phyloP scores from a whole-genome alignment of 2,797 vertebrate species.

The Taenioides sp. region DNA sequence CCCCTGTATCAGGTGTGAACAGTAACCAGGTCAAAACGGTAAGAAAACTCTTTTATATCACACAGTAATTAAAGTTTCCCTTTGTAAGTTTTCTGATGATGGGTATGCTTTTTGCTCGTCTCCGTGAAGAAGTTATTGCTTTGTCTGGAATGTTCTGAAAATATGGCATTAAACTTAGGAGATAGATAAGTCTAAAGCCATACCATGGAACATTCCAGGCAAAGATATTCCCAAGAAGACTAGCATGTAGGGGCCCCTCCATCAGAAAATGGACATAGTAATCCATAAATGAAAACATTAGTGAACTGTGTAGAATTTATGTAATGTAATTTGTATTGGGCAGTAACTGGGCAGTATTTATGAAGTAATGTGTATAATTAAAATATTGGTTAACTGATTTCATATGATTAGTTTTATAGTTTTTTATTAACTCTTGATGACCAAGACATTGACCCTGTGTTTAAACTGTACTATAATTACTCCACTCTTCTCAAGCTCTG shows the following conservation, averaged over 20 bases:
- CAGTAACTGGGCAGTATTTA: too few relatives aligned
- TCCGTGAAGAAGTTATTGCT: not conserved
- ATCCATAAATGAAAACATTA: not conserved
- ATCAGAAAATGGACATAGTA: too few relatives aligned
- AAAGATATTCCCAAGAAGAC: too few relatives aligned
- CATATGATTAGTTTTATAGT: too few relatives aligned
- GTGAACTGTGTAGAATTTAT: not conserved
- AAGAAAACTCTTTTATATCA: slow-evolving; percentile 36
- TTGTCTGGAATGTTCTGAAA: too few relatives aligned
- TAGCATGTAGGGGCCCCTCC: too few relatives aligned
- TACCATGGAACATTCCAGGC: too few relatives aligned
- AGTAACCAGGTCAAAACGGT: slow-evolving; percentile 92
- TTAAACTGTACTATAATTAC: not conserved
- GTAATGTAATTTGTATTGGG: not conserved
- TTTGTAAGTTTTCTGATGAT: not conserved
- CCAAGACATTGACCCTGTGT: too few relatives aligned
- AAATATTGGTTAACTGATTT: too few relatives aligned
- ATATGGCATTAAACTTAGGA: not conserved
- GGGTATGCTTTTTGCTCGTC: not conserved
- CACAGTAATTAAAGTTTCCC: not conserved
- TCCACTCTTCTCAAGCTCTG: not conserved
- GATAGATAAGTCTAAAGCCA: too few relatives aligned
- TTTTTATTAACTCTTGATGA: too few relatives aligned
- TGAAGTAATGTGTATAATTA: too few relatives aligned
- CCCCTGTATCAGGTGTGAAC: slow-evolving; percentile 84